Base-by-base conservation (phyloP, 1,140 invertebrate species). In the Drosophila jambulina region DNA sequence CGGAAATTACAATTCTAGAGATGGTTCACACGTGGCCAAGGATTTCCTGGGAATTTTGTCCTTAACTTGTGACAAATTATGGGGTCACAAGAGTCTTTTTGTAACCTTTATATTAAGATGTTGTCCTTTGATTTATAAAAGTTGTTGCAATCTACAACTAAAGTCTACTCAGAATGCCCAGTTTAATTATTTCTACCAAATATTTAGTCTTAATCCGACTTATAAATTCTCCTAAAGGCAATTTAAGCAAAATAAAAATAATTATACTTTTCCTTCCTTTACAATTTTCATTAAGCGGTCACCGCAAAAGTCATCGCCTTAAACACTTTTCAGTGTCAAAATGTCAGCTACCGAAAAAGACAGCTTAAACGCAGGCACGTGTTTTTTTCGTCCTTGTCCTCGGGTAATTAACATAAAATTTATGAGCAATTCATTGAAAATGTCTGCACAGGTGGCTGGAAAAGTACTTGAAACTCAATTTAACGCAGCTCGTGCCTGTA, bases 381-480 rank as follows among this genome's bases (percentile, higher is more conserved):
- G 45, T 29, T 45, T 72, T 71, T 51, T 34, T 23, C 13, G 46
- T 40, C 42, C 53, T 43, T 23, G 58, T 80, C 49, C 60, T 74
- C 12, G 59, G 36, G 56, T 78, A 90, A 90, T 90, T 84, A 88
- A 84, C 80, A 84, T 78, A 36, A 78, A 81, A 84, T 88, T 90
- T 90, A 88, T 81, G 84, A 62, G 74, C 85, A 68, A 75, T 90
- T 84, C 69, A 19, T 51, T 54, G 36, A 43, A 78, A 80, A 75
- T 84, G 84, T 78, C 72, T 80, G 71, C 75, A 71, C 78, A 85
- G 75, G 75, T 85, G 78, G 58, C 72, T 67, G 61, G 32, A 62
- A 58, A 62, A 61, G 65, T 54, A 80, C 77, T 83, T 58, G 51
- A 68, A 83, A 76, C 54, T 63, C 62, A 76, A 67, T 82, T 82